Conservation (phyloP, 2,113 vertebrate species). For the Illadopsis cleaveri region DNA sequence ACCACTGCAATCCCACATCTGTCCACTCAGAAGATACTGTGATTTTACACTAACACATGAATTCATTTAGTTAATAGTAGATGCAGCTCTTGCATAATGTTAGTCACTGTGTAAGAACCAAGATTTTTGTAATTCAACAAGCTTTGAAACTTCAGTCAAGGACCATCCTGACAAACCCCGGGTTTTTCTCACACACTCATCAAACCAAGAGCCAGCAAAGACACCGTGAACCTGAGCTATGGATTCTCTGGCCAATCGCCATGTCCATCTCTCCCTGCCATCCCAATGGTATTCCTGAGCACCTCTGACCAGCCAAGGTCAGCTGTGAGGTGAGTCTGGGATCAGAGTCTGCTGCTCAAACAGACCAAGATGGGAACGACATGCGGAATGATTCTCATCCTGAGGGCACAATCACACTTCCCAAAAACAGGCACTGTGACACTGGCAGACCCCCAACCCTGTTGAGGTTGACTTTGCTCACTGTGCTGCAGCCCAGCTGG, state of each 20-base stretch:
- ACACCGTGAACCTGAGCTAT: not conserved
- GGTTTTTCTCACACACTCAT: not conserved
- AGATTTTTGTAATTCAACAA: not conserved
- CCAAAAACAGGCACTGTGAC: not conserved
- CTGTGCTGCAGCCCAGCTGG: not conserved
- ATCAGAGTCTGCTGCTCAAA: not conserved
- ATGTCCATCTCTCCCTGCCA: not conserved
- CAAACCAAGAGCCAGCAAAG: not conserved
- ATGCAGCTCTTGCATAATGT: not conserved
- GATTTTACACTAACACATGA: not conserved
- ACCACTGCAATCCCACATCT: not conserved
- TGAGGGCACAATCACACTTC: fast-evolving
- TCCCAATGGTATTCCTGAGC: not conserved
- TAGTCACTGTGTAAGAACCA: not conserved
- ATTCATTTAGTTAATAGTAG: not conserved
- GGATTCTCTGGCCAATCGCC: fast-evolving
- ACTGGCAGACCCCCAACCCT: not conserved
- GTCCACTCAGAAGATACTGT: not conserved
- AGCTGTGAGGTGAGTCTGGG: not conserved
- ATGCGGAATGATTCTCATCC: not conserved
- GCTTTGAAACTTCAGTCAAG: not conserved
- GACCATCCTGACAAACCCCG: not conserved
- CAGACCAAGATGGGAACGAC: fast-evolving
- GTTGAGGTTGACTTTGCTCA: not conserved
- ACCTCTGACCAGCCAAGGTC: not conserved